A percentile compares a stretch with the other conserved stretches of the same genome.
Evolutionary conservation across 2,888 invertebrate genomes (phyloP).

Genomic region (Arctia plantaginis): DNA sequence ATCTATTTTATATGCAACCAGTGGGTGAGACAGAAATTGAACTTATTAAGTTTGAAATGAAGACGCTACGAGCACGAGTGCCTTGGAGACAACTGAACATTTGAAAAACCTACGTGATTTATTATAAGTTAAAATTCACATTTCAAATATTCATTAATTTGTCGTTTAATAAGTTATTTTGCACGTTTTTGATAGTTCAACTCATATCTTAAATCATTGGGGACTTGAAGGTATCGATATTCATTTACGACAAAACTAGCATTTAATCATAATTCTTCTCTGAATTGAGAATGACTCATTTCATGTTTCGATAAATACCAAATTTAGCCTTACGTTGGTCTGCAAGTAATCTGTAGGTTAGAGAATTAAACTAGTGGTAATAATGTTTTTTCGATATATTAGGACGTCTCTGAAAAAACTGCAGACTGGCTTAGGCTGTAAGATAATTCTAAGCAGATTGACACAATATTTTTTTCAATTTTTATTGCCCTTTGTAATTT

Average conservation of each 20-base stretch:
- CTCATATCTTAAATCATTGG: not conserved
- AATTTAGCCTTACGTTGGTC: not conserved
- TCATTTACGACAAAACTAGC: not conserved
- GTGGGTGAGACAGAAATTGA: conserved; percentile 48
- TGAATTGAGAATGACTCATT: not conserved
- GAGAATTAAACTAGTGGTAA: not conserved
- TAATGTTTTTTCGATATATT: not conserved
- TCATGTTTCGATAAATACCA: not conserved
- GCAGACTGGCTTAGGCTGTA: no score
- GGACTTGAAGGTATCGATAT: not conserved
- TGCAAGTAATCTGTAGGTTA: not conserved
- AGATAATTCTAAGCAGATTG: no score
- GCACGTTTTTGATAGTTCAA: not conserved
- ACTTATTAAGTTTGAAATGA: conserved; percentile 62
- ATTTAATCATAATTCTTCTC: not conserved
- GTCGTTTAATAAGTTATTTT: not conserved
- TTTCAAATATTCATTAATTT: not conserved
- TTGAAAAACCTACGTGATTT: conserved; percentile 52
- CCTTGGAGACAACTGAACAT: conserved; percentile 6
- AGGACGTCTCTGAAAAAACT: not conserved
- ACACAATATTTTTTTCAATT: no score
- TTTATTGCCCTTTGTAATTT: no score
- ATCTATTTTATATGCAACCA: conserved; percentile 60
- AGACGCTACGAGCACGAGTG: conserved; percentile 25
- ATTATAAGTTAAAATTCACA: conserved; percentile 25